Percentiles rank a stretch among this genome's conserved stretches.
phyloP scores from a whole-genome alignment of 1,140 invertebrate genomes.

The Cyrtorhinus lividipennis region DNA sequence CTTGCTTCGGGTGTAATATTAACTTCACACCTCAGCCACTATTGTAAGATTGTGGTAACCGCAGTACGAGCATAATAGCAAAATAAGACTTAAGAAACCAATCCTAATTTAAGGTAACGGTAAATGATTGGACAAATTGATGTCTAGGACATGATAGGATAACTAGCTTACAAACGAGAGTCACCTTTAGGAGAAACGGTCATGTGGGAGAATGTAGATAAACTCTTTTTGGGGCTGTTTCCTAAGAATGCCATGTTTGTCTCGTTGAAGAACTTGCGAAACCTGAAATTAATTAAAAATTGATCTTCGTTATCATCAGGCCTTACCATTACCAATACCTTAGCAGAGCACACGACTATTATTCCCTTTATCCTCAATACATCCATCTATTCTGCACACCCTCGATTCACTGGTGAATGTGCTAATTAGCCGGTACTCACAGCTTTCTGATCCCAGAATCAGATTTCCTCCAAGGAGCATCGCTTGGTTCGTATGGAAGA shows the following conservation, averaged over 20 bases:
- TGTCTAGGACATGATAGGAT: not conserved
- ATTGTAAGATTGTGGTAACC: not conserved
- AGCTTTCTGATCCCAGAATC: slow-evolving; percentile 85
- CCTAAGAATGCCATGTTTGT: slow-evolving; percentile 37
- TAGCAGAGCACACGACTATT: slow-evolving; percentile 22
- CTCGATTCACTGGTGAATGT: not conserved
- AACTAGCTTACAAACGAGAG: not conserved
- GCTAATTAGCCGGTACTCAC: slow-evolving; percentile 47
- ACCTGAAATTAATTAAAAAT: slow-evolving; percentile 36
- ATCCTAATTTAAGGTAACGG: not conserved
- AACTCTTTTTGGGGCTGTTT: slow-evolving; percentile 49
- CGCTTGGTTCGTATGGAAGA: slow-evolving; percentile 85
- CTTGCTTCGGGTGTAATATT: too few relatives aligned
- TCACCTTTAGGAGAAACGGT: slow-evolving; percentile 34
- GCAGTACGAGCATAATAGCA: not conserved
- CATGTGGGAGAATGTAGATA: slow-evolving; percentile 55
- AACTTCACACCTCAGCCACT: too few relatives aligned
- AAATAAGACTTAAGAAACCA: not conserved
- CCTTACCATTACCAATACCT: not conserved
- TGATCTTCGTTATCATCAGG: too few relatives aligned
- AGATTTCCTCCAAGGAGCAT: slow-evolving; percentile 77
- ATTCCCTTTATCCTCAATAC: not conserved
- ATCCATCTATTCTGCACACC: not conserved
- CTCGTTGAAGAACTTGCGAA: slow-evolving; percentile 53
- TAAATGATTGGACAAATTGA: not conserved